Base-by-base conservation (phyloP, 2,888 invertebrate species). In the Augiades crinisus region DNA sequence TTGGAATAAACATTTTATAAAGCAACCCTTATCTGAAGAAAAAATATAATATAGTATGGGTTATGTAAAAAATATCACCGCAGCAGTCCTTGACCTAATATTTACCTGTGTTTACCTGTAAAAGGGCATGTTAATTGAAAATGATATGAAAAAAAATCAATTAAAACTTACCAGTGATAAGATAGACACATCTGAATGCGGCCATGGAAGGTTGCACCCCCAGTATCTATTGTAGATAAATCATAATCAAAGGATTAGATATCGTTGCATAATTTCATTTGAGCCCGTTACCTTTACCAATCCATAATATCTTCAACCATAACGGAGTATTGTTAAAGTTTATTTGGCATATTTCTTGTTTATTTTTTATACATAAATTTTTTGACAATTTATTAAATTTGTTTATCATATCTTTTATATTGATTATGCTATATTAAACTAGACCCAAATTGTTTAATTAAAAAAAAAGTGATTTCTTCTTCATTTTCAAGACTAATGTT, bases 231-330 rank as follows among this genome's bases (percentile, higher is more conserved):
- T 81, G 72, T 79, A 66, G 81, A 77, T 68, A 82, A 83, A 83
- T 70, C 73, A 86, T 84, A 88, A 86, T 87, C 87, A 83, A 76
- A 68, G 76, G 68, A 81, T 88, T 88, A 87, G 84, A 83, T 16
- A 44, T 51, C 10, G 14, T 16, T 10, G 14, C 12, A 2, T 19
- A 14, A 7, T 8, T 17, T 36, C 13, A 27, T 7, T 19, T 33
- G 10, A 6, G 10, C 41, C 49, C 19, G 12, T 44, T 51, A 37
- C 50, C 50, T 37, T 43, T 0, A 24, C 27, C 22, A 14, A 27
- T 16, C 24, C 46, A 12, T 36, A 13, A 14, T 5, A 5, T 33
- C 17, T 16, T 46, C 36, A 8, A 10, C 12, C 12, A 22, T 30
- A 12, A 30, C 8, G 27, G 10, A 27, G n/a, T 27, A n/a, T 10